These are phyloP conservation scores for Pipistrellus pygmaeus DNA, from an alignment of 2,797 vertebrate species.

Conservation along the genomic window DNA sequence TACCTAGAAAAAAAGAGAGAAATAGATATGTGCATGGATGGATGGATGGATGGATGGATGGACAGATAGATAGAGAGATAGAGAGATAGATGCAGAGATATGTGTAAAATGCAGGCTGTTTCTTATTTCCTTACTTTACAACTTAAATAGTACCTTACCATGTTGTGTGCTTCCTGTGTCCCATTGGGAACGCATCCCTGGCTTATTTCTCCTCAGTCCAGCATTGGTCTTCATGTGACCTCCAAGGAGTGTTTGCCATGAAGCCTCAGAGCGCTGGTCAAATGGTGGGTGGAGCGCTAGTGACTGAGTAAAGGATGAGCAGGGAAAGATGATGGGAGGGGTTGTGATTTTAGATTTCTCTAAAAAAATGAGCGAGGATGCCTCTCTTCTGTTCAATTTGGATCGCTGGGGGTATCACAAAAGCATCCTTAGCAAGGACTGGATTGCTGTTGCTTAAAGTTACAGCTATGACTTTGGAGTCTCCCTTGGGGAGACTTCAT, in stretches of 20 bases:
- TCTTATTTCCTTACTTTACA: conserved; percentile 34
- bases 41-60: background rate
- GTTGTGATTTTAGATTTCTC: conserved; percentile 39
- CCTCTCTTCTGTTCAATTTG: conserved; percentile 20
- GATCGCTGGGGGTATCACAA: background rate
- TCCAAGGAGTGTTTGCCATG: background rate
- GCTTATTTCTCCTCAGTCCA: background rate
- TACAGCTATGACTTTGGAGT: background rate
- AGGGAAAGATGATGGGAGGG: background rate
- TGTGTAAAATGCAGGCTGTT: conserved; percentile 23
- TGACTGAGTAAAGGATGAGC: conserved; percentile 19
- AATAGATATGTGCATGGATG: background rate
- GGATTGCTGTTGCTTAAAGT: background rate
- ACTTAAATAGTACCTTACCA: conserved; percentile 12
- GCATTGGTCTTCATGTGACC: background rate
- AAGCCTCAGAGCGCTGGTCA: background rate
- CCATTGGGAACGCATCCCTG: background rate
- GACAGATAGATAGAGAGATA: background rate
- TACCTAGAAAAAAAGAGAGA: background rate
- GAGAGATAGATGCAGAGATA: background rate
- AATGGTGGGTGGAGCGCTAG: background rate
- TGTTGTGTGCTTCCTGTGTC: background rate
- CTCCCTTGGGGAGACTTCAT: background rate
- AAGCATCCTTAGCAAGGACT: background rate
- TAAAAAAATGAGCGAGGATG: conserved; percentile 3